A percentile compares a stretch with the other conserved stretches of the same genome.
Conservation (phyloP, 1,140 invertebrate species). For the Piezodorus guildinii region DNA sequence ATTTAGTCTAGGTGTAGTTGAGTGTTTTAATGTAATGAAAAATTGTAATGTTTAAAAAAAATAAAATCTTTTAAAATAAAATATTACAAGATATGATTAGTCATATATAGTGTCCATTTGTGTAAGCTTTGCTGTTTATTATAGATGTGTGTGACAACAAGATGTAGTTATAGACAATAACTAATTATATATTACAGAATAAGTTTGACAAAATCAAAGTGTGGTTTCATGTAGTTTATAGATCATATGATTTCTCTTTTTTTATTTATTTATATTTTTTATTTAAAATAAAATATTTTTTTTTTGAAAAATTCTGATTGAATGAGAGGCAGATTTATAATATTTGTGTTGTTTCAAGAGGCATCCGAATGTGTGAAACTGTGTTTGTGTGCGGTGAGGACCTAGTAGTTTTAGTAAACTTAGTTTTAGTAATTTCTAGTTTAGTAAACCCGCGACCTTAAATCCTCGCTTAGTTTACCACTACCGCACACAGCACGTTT, state of each 20-base stretch:
- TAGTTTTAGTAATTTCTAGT: constrained; percentile 16
- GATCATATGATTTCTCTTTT: neutral
- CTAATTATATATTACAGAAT: neutral
- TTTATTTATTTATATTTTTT: no score
- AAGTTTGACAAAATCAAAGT: neutral
- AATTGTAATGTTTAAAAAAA: no score
- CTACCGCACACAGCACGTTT: constrained; percentile 16
- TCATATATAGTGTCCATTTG: no score
- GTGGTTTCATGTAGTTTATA: constrained; percentile 12
- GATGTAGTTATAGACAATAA: constrained; percentile 13
- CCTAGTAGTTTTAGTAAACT: constrained; percentile 3
- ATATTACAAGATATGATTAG: no score
- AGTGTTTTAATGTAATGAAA: neutral
- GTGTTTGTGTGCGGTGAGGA: constrained; percentile 21
- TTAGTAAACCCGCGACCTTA: constrained; percentile 8
- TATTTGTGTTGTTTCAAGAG: constrained; percentile 20
- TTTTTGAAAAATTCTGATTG: no score
- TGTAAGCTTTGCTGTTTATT: constrained; percentile 10
- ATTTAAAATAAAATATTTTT: no score
- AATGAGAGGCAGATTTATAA: neutral
- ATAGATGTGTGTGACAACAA: constrained; percentile 10
- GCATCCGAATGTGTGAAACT: constrained; percentile 16
- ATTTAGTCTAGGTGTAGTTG: neutral
- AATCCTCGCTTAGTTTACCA: constrained; percentile 19
- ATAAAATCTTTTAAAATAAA: no score